Conservation (phyloP, 2,888 invertebrate genomes). For the Nemoura dubitans region DNA sequence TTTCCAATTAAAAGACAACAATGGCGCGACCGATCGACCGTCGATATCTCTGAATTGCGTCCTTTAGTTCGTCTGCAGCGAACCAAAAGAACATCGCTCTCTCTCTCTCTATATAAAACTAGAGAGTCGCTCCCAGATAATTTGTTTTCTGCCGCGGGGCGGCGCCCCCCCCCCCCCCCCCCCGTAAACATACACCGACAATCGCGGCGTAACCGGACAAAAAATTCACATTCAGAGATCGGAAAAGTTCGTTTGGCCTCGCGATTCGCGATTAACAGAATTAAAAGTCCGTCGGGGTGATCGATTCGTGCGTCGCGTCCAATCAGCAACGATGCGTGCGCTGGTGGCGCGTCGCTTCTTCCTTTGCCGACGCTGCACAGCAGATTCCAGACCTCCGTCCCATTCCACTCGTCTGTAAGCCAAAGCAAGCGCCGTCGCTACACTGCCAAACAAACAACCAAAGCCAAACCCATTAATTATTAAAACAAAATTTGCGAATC, state of each 20-base stretch:
- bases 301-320: neutral
- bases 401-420: no score
- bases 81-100: neutral
- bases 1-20: conserved; percentile 5
- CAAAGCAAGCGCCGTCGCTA: neutral
- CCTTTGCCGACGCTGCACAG: neutral
- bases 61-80: neutral
- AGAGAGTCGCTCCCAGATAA: no score
- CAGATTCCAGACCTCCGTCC: no score
- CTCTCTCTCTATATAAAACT: no score
- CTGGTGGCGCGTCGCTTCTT: neutral
- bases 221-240: neutral
- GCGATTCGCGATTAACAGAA: neutral
- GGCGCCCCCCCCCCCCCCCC: no score
- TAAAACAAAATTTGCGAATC: neutral
- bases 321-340: neutral
- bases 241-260: no score
- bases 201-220: neutral
- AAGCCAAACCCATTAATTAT: neutral
- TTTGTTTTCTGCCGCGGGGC: no score
- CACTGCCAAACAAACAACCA: neutral
- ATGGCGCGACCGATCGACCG: neutral
- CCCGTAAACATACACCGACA: no score
- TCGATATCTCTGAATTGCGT: neutral
- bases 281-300: neutral